Percentiles rank a stretch among this genome's conserved stretches.
Conservation (phyloP, 2,888 invertebrate genomes). For the Drosophila ustulata region DNA sequence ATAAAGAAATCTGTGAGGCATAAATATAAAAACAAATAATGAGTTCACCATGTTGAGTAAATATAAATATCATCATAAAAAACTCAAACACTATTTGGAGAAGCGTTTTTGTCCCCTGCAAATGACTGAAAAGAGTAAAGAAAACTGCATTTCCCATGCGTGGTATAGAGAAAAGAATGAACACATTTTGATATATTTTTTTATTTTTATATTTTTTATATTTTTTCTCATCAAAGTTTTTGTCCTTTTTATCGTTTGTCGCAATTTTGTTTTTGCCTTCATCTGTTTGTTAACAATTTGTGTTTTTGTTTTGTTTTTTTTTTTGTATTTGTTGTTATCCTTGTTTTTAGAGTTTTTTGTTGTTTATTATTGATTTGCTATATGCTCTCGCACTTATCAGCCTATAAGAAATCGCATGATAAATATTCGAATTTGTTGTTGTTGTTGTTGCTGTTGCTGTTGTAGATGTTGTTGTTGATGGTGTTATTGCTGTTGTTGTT, state of each 20-base stretch:
- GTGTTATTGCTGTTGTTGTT: constrained; percentile 33
- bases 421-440: constrained; percentile 30
- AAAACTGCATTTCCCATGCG: neutral
- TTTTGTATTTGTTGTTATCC: constrained; percentile 27
- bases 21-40: too few relatives aligned
- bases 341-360: constrained; percentile 48
- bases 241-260: constrained; percentile 41
- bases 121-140: constrained; percentile 5
- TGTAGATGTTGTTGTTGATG: constrained; percentile 32
- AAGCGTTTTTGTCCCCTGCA: too few relatives aligned
- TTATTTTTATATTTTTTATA: constrained; percentile 66
- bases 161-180: constrained; percentile 22
- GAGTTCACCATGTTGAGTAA: too few relatives aligned
- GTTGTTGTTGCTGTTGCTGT: constrained; percentile 33
- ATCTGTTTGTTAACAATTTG: constrained; percentile 69
- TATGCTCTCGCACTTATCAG: constrained; percentile 43
- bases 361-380: constrained; percentile 62
- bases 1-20: too few relatives aligned
- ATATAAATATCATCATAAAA: too few relatives aligned
- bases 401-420: constrained; percentile 41
- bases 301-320: constrained; percentile 41
- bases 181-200: constrained; percentile 50
- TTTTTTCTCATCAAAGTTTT: constrained; percentile 64
- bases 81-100: too few relatives aligned
- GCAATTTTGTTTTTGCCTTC: constrained; percentile 37